Evolutionary conservation across 1,140 invertebrate genomes (phyloP).

Genomic region (Hypothenemus hampei): DNA sequence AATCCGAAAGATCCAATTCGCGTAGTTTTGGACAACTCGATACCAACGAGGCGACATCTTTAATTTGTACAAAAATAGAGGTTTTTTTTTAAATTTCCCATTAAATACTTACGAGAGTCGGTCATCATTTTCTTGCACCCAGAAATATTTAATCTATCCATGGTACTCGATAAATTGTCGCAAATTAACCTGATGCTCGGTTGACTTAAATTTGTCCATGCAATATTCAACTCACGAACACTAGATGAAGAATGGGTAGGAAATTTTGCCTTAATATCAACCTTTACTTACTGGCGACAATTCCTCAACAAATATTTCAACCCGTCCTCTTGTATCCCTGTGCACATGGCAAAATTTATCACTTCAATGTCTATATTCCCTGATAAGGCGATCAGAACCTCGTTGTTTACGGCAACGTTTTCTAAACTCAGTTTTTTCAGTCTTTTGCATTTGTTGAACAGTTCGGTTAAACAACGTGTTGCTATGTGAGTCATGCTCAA

Average conservation of each 20-base stretch:
- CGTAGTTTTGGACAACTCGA: constrained; percentile 64
- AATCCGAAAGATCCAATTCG: constrained; percentile 84
- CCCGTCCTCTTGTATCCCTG: constrained; percentile 57
- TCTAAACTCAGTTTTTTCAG: constrained; percentile 81
- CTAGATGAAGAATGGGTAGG: constrained; percentile 51
- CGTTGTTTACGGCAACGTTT: constrained; percentile 60
- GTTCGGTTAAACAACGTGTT: constrained; percentile 52
- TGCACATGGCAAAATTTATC: constrained; percentile 70
- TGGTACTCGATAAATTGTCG: constrained; percentile 54
- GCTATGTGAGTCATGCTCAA: constrained; percentile 72
- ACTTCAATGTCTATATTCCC: constrained; percentile 62
- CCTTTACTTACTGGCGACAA: constrained; percentile 55
- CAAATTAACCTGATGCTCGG: constrained; percentile 59
- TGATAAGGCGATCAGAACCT: constrained; percentile 60
- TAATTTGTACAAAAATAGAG: constrained; percentile 36
- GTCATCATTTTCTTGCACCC: constrained; percentile 70
- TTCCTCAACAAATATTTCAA: constrained; percentile 56
- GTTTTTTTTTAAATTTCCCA: constrained; percentile 1
- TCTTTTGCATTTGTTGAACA: constrained; percentile 63
- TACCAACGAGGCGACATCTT: constrained; percentile 65
- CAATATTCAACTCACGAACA: constrained; percentile 70
- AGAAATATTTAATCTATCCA: constrained; percentile 73
- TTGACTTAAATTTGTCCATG: constrained; percentile 69
- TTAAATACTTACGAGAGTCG: constrained; percentile 63
- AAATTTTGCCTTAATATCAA: no score